Evolutionary conservation across 1,140 invertebrate genomes (phyloP), one percentile per base, ranked within the genome.

Genomic region (Octopus bimaculoides): DNA sequence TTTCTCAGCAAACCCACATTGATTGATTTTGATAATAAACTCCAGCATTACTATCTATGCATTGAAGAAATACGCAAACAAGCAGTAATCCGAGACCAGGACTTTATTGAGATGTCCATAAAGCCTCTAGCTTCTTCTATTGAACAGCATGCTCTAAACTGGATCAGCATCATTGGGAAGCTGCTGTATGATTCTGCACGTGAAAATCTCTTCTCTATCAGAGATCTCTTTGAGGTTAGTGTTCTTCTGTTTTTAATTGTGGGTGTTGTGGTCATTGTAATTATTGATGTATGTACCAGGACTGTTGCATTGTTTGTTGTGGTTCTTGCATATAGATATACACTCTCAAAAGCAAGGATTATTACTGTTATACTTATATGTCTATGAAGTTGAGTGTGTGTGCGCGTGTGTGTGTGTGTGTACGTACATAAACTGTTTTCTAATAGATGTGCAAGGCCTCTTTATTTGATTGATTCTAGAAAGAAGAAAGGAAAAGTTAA

Each of bases 41-140:
- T 97, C 84, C 93, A 93, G 85, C 95, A 94, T 89, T 97, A 96
- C 88, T 93, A 93, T 84, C 92, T 93, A 78, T 93, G 95, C 9
- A 93, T 95, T n/a, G 90, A 93, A 4, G 94, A 95, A 82, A 87
- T 96, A 55, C 83, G 84, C 54, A 78, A 80, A 0, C 77, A 88
- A 80, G 84, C 86, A 8, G 78, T 86, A 20, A 84, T 84, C 17
- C 89, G 88, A 81, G 88, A 90, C 77, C 87, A 90, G 82, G 88
- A 89, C 52, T 90, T 87, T 82, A 88, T 90, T 66, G 80, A 87
- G 41, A 82, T 91, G 41, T 84, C 86, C 79, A 88, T 90, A 86
- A 81, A 82, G 2, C 89, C 88, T 5, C 82, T 91, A 9, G 85
- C 86, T 41, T 82, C 84, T 8, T 85, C 89, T 75, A 87, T 90